Evolutionary conservation across 2,888 invertebrate genomes (phyloP).

Genomic region (Gymnocheta viridis): DNA sequence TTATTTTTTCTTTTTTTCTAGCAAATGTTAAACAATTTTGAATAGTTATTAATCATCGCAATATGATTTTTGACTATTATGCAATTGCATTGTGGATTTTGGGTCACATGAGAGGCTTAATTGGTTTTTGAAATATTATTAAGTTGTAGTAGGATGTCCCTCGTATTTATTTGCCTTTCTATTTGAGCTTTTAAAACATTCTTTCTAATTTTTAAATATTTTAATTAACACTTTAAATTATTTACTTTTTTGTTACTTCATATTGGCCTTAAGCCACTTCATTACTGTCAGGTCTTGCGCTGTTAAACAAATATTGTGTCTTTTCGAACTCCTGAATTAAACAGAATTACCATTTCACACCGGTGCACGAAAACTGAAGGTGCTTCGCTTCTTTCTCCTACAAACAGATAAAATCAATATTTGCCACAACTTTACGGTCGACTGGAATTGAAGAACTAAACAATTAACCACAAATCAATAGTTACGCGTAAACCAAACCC

Average conservation of each 20-base stretch:
- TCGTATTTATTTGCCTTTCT: not conserved
- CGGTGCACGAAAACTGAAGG: slow-evolving; percentile 17
- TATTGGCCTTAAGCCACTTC: not conserved
- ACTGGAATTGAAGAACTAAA: slow-evolving; percentile 56
- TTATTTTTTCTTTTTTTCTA: not conserved
- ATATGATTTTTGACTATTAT: slow-evolving; percentile 3
- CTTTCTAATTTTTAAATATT: not conserved
- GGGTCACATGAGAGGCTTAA: slow-evolving; percentile 1
- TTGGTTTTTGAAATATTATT: not conserved
- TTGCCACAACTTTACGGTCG: slow-evolving; percentile 63
- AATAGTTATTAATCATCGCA: slow-evolving; percentile 44
- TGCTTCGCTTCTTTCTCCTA: not conserved
- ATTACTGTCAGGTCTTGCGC: not conserved
- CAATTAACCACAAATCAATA: slow-evolving; percentile 66
- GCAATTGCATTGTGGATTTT: slow-evolving; percentile 38
- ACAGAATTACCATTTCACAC: slow-evolving; percentile 65
- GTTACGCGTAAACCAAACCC: slow-evolving; percentile 8
- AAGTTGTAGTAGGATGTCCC: too few species aligned
- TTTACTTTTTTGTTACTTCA: not conserved
- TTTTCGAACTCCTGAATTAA: slow-evolving; percentile 70
- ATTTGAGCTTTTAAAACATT: not conserved
- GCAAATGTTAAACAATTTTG: slow-evolving; percentile 4
- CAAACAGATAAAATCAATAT: slow-evolving; percentile 57
- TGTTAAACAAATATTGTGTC: slow-evolving; percentile 69
- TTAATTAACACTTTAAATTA: not conserved